phyloP scores from a whole-genome alignment of 2,113 vertebrate genomes.

The Epinephelus fuscoguttatus region DNA sequence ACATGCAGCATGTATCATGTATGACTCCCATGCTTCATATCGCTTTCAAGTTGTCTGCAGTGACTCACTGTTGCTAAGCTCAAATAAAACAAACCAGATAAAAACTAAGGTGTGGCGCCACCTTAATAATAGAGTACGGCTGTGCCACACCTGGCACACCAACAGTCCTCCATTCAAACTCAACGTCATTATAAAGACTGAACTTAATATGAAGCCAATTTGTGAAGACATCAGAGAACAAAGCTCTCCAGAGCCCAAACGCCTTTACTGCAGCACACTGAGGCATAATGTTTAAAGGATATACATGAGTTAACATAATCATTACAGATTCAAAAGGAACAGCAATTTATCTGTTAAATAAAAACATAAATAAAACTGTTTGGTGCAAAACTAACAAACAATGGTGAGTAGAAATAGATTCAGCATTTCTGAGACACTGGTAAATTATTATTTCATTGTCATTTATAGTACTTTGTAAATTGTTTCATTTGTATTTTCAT shows the following conservation, averaged over 20 bases:
- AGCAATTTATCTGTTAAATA: background rate
- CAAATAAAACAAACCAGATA: constrained; percentile 58
- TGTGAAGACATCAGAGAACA: background rate
- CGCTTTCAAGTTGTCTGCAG: background rate
- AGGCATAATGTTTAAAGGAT: background rate
- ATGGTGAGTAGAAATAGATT: too few relatives aligned
- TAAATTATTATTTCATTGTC: too few relatives aligned
- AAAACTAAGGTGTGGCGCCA: constrained; percentile 62
- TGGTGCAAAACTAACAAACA: background rate
- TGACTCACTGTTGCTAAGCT: constrained; percentile 60
- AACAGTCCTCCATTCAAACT: constrained; percentile 33
- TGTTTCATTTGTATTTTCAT: too few relatives aligned
- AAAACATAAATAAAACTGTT: background rate
- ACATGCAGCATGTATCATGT: background rate
- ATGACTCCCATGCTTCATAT: background rate
- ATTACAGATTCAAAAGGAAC: background rate
- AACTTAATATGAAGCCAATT: background rate
- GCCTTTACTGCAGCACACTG: background rate
- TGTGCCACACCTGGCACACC: constrained; percentile 53
- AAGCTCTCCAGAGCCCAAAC: background rate
- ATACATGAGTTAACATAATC: background rate
- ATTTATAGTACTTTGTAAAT: too few relatives aligned
- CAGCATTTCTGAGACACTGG: too few relatives aligned
- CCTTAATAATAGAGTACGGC: constrained; percentile 47
- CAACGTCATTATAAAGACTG: background rate